phyloP scores from a whole-genome alignment of 2,888 invertebrate species.

The Nebria brevicollis region DNA sequence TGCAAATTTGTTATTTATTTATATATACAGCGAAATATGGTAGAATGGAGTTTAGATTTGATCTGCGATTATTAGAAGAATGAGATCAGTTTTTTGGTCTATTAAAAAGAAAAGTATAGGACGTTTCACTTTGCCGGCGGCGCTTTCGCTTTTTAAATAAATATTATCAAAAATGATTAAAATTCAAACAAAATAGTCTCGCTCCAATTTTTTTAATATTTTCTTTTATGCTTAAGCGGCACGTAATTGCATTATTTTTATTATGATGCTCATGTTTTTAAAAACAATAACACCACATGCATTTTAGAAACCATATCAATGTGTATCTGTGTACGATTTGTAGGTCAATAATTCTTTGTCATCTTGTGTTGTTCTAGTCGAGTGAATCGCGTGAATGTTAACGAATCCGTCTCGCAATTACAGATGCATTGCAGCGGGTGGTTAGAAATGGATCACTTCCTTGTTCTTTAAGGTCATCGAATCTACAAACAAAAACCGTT shows the following conservation, averaged over 20 bases:
- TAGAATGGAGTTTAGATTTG: background rate
- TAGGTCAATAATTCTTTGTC: conserved; percentile 41
- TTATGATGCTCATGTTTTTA: background rate
- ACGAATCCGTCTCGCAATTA: conserved; percentile 30
- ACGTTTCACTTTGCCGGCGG: background rate
- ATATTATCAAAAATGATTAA: background rate
- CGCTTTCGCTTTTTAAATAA: conserved; percentile 31
- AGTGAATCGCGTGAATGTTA: conserved; percentile 36
- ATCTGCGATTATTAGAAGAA: background rate
- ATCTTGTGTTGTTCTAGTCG: conserved; percentile 33
- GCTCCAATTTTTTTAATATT: conserved; percentile 37
- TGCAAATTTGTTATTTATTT: background rate
- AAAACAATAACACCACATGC: conserved; percentile 23
- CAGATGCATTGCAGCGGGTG: background rate
- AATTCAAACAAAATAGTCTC: conserved; percentile 30
- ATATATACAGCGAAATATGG: background rate
- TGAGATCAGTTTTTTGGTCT: background rate
- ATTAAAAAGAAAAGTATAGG: conserved; percentile 7
- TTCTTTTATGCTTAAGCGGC: conserved; percentile 22
- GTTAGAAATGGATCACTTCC: background rate
- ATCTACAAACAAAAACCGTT: no score
- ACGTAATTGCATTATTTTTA: conserved; percentile 17
- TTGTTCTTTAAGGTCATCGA: background rate
- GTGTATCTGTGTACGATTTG: conserved; percentile 14
- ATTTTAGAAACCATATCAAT: conserved; percentile 14